Evolutionary conservation across 2,888 invertebrate genomes (phyloP).

Genomic region (Eulithis testata): DNA sequence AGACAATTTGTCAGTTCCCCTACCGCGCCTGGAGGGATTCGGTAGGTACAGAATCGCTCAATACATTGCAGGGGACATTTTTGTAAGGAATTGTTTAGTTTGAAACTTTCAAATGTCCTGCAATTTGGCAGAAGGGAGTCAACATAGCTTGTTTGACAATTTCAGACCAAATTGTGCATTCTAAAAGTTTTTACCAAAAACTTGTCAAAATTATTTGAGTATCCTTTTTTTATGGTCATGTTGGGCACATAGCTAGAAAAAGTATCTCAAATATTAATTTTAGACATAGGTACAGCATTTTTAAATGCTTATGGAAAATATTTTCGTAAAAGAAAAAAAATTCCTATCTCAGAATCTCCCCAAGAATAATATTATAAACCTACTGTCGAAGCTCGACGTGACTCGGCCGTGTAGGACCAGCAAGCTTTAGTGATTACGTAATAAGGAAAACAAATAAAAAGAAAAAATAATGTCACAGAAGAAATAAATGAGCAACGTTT

Average conservation of each 20-base stretch:
- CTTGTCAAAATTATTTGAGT: no score
- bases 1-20: conserved; percentile 40
- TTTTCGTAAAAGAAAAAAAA: no score
- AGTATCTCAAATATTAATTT: no score
- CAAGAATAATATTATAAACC: no score
- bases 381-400: no score
- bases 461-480: conserved; percentile 14
- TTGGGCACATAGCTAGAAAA: no score
- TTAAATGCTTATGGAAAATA: no score
- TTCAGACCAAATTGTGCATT: no score
- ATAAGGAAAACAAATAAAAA: conserved; percentile 22
- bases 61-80: conserved; percentile 20
- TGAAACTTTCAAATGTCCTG: conserved; percentile 1
- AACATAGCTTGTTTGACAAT: background rate
- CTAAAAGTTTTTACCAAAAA: no score
- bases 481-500: conserved; percentile 26
- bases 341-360: no score
- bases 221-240: no score
- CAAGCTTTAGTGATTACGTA: conserved; percentile 2
- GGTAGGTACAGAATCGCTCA: conserved; percentile 11
- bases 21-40: conserved; percentile 22
- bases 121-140: background rate
- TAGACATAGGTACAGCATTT: no score
- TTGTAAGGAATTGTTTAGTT: conserved; percentile 11
- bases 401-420: background rate